Conservation (phyloP, 2,113 vertebrate genomes). For the Zosterops lateralis region DNA sequence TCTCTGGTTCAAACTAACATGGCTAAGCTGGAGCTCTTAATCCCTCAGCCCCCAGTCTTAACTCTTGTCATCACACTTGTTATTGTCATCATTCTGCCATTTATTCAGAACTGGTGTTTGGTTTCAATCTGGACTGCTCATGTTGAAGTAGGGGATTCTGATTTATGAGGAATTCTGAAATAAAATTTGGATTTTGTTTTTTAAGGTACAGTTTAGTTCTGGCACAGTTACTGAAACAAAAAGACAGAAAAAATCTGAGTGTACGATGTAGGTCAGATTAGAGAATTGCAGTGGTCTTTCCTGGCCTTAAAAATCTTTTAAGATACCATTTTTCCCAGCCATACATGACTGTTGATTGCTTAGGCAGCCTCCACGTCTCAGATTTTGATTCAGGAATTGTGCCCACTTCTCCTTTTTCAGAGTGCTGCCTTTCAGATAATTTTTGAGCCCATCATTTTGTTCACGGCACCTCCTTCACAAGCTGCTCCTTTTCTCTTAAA, state of each 20-base stretch:
- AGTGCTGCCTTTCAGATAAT: not conserved
- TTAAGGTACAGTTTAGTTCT: not conserved
- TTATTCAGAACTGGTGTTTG: not conserved
- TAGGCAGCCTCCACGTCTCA: not conserved
- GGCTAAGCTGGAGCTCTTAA: not conserved
- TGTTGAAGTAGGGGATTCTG: not conserved
- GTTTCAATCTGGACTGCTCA: not conserved
- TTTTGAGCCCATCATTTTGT: conserved; percentile 24
- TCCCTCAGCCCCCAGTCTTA: not conserved
- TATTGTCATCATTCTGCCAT: not conserved
- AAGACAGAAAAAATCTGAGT: not conserved
- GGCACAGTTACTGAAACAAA: not conserved
- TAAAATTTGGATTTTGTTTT: not conserved
- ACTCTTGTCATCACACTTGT: not conserved
- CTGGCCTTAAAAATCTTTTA: not conserved
- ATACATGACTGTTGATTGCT: not conserved
- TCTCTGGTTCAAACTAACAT: not conserved
- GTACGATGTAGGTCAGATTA: not conserved
- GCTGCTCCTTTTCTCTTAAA: not conserved
- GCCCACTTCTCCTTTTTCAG: not conserved
- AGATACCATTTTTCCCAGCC: not conserved
- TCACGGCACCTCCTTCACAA: not conserved
- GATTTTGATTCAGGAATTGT: not conserved
- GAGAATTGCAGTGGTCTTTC: not conserved
- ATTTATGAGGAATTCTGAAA: not conserved